A percentile compares a stretch with the other conserved stretches of the same genome.
Conservation (phyloP, 2,888 invertebrate species). For the Crossocerus cetratus region DNA sequence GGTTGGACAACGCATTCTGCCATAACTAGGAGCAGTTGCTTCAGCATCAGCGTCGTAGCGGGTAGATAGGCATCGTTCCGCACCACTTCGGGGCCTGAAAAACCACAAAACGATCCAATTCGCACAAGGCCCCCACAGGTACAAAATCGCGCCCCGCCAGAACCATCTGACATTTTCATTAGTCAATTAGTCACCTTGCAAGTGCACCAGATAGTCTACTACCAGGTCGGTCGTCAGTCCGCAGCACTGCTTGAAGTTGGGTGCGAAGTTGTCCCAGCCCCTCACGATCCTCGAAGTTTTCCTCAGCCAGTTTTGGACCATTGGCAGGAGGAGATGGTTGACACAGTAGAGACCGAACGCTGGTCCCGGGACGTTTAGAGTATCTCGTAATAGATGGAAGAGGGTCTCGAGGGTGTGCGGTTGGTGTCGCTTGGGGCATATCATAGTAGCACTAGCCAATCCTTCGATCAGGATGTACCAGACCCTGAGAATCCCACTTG, state of each 20-base stretch:
- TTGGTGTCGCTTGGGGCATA: constrained; percentile 87
- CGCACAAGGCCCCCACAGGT: too few relatives aligned
- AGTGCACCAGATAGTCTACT: constrained; percentile 89
- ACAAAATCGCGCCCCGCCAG: too few relatives aligned
- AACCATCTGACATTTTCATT: too few relatives aligned
- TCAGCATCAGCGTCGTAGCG: constrained; percentile 86
- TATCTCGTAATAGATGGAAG: constrained; percentile 89
- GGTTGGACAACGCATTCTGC: constrained; percentile 95
- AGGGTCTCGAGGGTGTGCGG: constrained; percentile 92
- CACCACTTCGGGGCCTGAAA: constrained; percentile 67
- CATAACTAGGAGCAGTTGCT: constrained; percentile 90
- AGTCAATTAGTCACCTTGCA: constrained; percentile 80
- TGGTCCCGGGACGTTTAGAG: constrained; percentile 89
- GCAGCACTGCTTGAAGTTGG: constrained; percentile 96
- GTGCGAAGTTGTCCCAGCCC: constrained; percentile 87
- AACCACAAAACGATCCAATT: constrained; percentile 33
- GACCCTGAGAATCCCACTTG: constrained; percentile 91
- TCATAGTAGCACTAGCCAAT: constrained; percentile 87
- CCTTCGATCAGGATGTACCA: constrained; percentile 95
- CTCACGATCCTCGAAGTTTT: constrained; percentile 83
- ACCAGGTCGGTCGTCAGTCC: constrained; percentile 94
- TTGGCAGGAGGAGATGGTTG: constrained; percentile 93
- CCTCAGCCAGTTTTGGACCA: constrained; percentile 95
- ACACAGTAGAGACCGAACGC: constrained; percentile 94
- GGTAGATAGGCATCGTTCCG: constrained; percentile 68